Percentiles rank a stretch among this genome's conserved stretches.
Evolutionary conservation across 2,113 vertebrate species (phyloP).

Genomic region (Poecilia latipinna): DNA sequence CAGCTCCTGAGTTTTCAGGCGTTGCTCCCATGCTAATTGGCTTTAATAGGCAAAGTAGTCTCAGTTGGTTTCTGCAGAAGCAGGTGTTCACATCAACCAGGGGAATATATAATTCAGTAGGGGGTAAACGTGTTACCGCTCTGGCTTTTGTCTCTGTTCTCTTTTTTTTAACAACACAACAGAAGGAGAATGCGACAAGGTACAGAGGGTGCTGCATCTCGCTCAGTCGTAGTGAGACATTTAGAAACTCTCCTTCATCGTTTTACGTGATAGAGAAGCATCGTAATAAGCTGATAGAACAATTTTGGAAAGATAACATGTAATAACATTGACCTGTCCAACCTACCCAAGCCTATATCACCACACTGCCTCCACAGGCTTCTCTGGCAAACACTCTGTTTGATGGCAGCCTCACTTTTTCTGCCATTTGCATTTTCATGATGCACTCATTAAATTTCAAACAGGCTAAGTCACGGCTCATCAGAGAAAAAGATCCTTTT

Average conservation of each 20-base stretch:
- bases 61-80: conserved; percentile 14
- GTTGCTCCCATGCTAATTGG: conserved; percentile 27
- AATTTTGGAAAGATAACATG: no score
- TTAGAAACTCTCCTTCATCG: not conserved
- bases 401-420: not conserved
- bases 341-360: no score
- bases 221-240: not conserved
- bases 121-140: not conserved
- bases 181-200: not conserved
- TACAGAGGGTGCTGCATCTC: no score
- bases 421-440: not conserved
- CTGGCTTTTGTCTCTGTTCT: not conserved
- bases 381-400: not conserved
- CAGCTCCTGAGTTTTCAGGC: conserved; percentile 5
- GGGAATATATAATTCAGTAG: not conserved
- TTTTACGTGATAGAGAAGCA: no score
- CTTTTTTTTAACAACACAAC: not conserved
- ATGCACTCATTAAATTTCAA: not conserved
- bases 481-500: not conserved
- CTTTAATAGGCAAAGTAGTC: conserved; percentile 15
- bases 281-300: no score
- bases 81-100: not conserved
- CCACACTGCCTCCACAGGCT: no score
- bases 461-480: not conserved
- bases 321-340: no score